Percentiles rank a stretch among this genome's conserved stretches.
These are phyloP conservation scores for Myiopsitta monachus DNA, from an alignment of 2,113 vertebrate species.

Conservation along the genomic window DNA sequence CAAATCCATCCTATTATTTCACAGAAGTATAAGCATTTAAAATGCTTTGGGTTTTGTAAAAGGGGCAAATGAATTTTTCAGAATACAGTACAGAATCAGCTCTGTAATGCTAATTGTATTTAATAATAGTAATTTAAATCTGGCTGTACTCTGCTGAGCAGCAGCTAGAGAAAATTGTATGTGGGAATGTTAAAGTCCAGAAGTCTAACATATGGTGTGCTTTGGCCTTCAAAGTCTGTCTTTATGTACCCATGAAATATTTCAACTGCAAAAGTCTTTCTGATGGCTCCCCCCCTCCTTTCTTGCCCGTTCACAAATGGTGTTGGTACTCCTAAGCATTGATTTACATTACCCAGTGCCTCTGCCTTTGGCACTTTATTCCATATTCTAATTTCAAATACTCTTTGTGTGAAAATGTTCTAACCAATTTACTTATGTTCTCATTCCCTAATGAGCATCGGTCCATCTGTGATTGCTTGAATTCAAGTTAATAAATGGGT, in stretches of 20 bases:
- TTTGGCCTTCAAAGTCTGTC: slow-evolving; percentile 23
- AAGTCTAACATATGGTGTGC: slow-evolving; percentile 43
- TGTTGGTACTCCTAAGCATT: not conserved
- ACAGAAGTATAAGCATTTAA: not conserved
- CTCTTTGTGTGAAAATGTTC: slow-evolving; percentile 31
- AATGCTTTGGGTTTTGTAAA: slow-evolving; percentile 13
- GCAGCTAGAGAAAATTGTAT: not conserved
- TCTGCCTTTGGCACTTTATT: slow-evolving; percentile 23
- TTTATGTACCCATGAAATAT: not conserved
- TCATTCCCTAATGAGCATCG: slow-evolving; percentile 26
- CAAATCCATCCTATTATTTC: slow-evolving; percentile 9
- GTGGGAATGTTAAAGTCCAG: slow-evolving; percentile 21
- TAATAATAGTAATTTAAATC: slow-evolving; percentile 65
- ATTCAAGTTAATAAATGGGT: slow-evolving; percentile 22
- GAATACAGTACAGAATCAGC: slow-evolving; percentile 10
- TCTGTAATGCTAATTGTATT: slow-evolving; percentile 60
- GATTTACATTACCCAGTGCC: not conserved
- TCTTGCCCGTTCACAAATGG: not conserved
- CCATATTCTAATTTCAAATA: not conserved
- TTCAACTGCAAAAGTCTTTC: not conserved
- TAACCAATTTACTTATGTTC: not conserved
- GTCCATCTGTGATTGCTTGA: slow-evolving; percentile 44
- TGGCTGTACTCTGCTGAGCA: slow-evolving; percentile 24
- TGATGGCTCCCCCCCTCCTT: not conserved
- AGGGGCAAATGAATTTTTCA: slow-evolving; percentile 23